Evolutionary conservation across 53 echinoderm and acorn worm species (phyloP).

Genomic region (Mesocentrotus franciscanus): DNA sequence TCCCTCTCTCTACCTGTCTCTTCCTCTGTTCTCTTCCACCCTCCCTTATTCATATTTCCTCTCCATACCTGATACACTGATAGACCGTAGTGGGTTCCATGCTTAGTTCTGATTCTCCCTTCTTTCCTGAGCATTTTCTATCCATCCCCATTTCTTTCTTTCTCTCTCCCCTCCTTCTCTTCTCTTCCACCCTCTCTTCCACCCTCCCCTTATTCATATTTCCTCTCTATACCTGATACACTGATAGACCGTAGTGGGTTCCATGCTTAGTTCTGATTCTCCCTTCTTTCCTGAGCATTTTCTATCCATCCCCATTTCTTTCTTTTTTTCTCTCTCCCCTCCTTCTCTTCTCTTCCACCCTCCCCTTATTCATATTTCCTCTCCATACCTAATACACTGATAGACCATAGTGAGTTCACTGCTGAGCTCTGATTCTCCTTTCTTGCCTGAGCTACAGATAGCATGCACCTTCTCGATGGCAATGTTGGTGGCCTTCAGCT

Average conservation of each 20-base stretch:
- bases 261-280: constrained; percentile 67
- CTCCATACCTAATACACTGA: constrained; percentile 80
- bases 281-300: neutral
- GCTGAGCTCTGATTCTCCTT: constrained; percentile 80
- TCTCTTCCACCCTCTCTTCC: neutral
- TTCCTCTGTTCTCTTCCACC: neutral
- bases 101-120: constrained; percentile 57
- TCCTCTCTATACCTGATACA: constrained; percentile 70
- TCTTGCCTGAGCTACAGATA: constrained; percentile 89
- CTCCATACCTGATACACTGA: constrained; percentile 76
- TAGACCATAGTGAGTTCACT: constrained; percentile 80
- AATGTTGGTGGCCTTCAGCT: constrained; percentile 85
- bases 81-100: constrained; percentile 75
- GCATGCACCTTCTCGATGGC: constrained; percentile 92
- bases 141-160: neutral
- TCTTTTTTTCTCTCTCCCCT: neutral
- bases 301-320: neutral
- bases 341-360: neutral
- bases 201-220: neutral
- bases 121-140: neutral
- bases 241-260: constrained; percentile 77
- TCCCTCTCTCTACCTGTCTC: neutral
- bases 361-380: neutral
- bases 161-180: neutral
- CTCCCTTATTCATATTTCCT: neutral